Percentiles rank a stretch among this genome's conserved stretches.
Conservation (phyloP, 2,888 invertebrate genomes). For the Ametastegia equiseti region DNA sequence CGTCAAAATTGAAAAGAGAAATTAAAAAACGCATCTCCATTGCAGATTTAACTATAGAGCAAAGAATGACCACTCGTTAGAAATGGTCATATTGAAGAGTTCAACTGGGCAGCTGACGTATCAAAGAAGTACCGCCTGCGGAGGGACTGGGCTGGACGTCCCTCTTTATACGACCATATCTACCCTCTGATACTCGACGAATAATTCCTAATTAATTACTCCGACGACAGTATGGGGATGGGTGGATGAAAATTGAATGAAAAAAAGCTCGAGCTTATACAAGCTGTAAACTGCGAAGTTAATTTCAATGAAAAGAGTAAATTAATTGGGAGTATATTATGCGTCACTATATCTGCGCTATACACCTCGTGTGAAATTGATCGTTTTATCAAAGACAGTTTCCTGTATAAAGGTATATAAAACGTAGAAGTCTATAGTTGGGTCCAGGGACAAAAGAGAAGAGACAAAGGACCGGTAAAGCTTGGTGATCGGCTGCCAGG, state of each 20-base stretch:
- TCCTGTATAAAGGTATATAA: not conserved
- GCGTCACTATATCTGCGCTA: not conserved
- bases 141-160: constrained; percentile 53
- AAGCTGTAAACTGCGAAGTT: not conserved
- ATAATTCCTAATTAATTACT: constrained; percentile 72
- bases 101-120: constrained; percentile 66
- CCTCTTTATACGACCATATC: constrained; percentile 59
- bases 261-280: too few relatives aligned
- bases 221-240: constrained; percentile 45
- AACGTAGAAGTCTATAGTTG: not conserved
- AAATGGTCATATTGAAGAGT: not conserved
- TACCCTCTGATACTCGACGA: constrained; percentile 53
- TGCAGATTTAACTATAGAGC: not conserved
- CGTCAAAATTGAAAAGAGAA: not conserved
- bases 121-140: constrained; percentile 69
- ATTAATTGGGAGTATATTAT: too few relatives aligned
- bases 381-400: too few relatives aligned
- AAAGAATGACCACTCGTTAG: not conserved
- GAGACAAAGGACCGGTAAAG: constrained; percentile 23
- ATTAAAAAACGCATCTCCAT: constrained; percentile 26
- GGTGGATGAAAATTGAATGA: not conserved
- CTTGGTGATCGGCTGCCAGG: constrained; percentile 18
- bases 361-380: not conserved
- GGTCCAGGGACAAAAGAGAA: constrained; percentile 18
- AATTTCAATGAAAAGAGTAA: not conserved